These are phyloP conservation scores for Coenonympha arcania DNA, from an alignment of 2,888 invertebrate genomes.

Conservation along the genomic window DNA sequence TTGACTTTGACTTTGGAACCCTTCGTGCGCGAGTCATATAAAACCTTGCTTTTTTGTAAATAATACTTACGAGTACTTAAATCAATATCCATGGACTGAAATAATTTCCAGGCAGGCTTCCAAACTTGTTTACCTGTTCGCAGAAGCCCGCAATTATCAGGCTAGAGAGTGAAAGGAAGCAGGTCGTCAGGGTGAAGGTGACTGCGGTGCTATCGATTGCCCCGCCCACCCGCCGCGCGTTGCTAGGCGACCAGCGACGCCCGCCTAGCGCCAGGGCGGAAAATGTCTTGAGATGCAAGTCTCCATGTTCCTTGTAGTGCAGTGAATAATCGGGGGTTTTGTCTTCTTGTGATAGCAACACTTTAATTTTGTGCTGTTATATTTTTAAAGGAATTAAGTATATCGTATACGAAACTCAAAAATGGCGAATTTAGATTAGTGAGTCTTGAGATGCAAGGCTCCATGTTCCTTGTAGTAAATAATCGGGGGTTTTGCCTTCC, in stretches of 20 bases:
- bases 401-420: too few relatives aligned
- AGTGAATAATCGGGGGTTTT: neutral
- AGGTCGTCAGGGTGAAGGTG: constrained; percentile 45
- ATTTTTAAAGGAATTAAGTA: neutral
- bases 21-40: too few relatives aligned
- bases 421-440: too few relatives aligned
- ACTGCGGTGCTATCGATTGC: constrained; percentile 80
- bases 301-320: neutral
- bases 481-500: neutral
- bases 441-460: constrained; percentile 19
- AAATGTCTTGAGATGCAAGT: constrained; percentile 23
- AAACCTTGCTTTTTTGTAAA: too few relatives aligned
- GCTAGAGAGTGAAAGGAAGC: constrained; percentile 40
- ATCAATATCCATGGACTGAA: too few relatives aligned
- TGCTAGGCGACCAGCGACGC: constrained; percentile 65
- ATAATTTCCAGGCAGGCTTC: constrained; percentile 6
- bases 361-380: neutral
- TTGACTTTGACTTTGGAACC: too few relatives aligned
- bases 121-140: constrained; percentile 8
- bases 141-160: constrained; percentile 18
- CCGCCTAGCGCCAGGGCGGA: constrained; percentile 32
- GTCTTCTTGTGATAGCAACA: neutral
- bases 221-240: constrained; percentile 78
- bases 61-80: too few relatives aligned
- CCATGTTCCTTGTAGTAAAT: neutral